Evolutionary conservation across 2,888 invertebrate genomes (phyloP).

Genomic region (Cataglyphis cursor): DNA sequence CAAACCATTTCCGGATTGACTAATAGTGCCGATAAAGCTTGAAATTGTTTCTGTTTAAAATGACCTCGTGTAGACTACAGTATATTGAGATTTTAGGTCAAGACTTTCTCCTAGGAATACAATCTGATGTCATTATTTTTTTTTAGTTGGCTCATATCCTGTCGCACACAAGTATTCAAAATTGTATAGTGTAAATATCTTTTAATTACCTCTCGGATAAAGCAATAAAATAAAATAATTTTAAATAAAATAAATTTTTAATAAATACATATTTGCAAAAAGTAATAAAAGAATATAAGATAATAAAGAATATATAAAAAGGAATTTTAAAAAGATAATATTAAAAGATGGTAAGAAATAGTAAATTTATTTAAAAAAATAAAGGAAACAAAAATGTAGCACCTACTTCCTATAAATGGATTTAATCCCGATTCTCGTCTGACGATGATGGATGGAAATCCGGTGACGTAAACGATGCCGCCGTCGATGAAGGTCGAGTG

Average conservation of each 20-base stretch:
- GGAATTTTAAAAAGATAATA: background rate
- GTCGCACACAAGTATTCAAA: background rate
- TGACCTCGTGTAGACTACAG: background rate
- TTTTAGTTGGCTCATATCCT: slow-evolving; percentile 5
- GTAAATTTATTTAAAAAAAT: too few species aligned
- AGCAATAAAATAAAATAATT: background rate
- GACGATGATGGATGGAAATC: slow-evolving; percentile 94
- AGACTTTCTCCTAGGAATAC: slow-evolving; percentile 5
- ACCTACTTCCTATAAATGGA: slow-evolving; percentile 96
- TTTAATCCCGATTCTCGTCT: slow-evolving; percentile 93
- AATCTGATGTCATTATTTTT: background rate
- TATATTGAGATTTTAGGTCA: background rate
- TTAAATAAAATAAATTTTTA: background rate
- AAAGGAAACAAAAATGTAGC: slow-evolving; percentile 11
- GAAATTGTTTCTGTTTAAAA: background rate
- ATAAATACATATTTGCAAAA: too few species aligned
- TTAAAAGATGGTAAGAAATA: background rate
- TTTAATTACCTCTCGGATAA: too few species aligned
- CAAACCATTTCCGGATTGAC: background rate
- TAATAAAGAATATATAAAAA: background rate
- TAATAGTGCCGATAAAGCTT: background rate
- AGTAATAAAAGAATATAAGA: too few species aligned
- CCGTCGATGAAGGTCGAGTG: slow-evolving; percentile 97
- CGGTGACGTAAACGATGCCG: slow-evolving; percentile 93
- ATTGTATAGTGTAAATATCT: background rate